phyloP scores from a whole-genome alignment of 2,797 vertebrate species.

The Astyanax mexicanus region DNA sequence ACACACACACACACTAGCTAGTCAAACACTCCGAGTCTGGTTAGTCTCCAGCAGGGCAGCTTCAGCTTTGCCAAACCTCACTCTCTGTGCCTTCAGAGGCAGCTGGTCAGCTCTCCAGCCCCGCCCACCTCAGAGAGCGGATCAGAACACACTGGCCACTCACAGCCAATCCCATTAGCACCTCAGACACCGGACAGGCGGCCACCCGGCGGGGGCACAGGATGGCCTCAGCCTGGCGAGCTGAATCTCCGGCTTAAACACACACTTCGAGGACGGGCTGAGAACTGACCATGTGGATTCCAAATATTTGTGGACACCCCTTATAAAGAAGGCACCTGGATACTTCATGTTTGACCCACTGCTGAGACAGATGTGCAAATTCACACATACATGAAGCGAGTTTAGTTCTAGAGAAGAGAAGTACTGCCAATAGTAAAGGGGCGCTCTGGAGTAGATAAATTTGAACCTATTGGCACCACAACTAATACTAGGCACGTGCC shows the following conservation, averaged over 20 bases:
- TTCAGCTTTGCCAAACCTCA: conserved; percentile 66
- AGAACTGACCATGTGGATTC: no score
- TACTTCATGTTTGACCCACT: no score
- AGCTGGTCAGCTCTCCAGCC: conserved; percentile 78
- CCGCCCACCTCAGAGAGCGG: conserved; percentile 60
- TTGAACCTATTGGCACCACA: no score
- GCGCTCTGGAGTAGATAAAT: no score
- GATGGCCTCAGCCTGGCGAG: conserved; percentile 53
- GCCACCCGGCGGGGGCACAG: conserved; percentile 26
- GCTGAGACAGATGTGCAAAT: no score
- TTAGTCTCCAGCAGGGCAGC: conserved; percentile 70
- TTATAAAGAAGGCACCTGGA: no score
- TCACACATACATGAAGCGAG: no score
- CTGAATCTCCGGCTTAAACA: conserved; percentile 45
- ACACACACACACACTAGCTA: conserved; percentile 10
- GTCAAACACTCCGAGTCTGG: conserved; percentile 65
- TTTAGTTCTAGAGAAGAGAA: no score
- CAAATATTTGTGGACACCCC: no score
- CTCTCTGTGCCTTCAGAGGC: conserved; percentile 68
- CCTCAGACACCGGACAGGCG: conserved; percentile 63
- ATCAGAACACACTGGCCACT: conserved; percentile 63
- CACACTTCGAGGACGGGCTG: not conserved
- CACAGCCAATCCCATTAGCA: conserved; percentile 78
- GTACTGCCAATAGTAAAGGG: no score
- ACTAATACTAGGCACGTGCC: no score